phyloP scores from a whole-genome alignment of 2,888 invertebrate genomes.

The Chalcis sispes region DNA sequence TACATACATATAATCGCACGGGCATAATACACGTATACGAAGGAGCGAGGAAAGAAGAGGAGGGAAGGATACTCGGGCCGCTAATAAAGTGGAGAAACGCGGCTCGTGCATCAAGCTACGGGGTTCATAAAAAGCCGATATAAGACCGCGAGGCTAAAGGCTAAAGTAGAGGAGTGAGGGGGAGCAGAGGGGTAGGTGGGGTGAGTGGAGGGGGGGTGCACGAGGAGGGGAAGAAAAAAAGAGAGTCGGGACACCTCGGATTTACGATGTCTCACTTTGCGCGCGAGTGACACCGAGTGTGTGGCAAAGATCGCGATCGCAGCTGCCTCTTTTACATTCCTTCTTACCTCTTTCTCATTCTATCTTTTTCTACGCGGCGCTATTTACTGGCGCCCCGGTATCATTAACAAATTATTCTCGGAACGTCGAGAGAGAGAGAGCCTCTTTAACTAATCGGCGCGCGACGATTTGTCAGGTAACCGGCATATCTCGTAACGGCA shows the following conservation, averaged over 20 bases:
- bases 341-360: slow-evolving; percentile 8
- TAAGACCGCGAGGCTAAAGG: background rate
- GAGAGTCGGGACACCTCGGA: slow-evolving; percentile 5
- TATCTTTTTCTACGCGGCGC: no score
- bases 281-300: slow-evolving; percentile 41
- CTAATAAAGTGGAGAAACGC: slow-evolving; percentile 48
- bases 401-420: slow-evolving; percentile 68
- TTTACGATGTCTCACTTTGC: slow-evolving; percentile 59
- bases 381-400: slow-evolving; percentile 63
- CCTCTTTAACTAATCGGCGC: no score
- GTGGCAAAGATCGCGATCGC: slow-evolving; percentile 25
- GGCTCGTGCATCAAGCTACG: slow-evolving; percentile 49
- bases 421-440: slow-evolving; percentile 55
- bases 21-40: no score
- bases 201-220: no score
- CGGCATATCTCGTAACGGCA: no score
- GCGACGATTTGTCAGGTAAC: no score
- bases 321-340: slow-evolving; percentile 62
- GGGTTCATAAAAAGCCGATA: slow-evolving; percentile 31
- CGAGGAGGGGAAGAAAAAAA: background rate
- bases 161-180: no score
- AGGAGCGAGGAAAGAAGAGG: no score
- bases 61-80: slow-evolving; percentile 10
- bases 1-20: no score
- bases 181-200: no score